Base-by-base conservation (phyloP, 2,888 invertebrate species). In the Mechanitis messenoides region DNA sequence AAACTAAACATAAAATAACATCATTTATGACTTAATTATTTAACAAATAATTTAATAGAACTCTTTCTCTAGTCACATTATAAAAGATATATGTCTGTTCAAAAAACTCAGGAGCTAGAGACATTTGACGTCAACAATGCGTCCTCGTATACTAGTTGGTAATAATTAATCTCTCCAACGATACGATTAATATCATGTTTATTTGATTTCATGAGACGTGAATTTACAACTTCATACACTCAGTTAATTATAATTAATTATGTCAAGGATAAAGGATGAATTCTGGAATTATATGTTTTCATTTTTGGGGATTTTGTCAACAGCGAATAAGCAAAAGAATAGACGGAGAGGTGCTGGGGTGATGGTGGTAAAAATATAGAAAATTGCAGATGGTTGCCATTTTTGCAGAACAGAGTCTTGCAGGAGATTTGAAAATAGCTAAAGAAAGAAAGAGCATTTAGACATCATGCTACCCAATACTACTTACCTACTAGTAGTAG, bases 81-180 rank as follows among this genome's bases (percentile, higher is more conserved):
- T 71, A 75, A 65, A 78, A 82, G 81, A 83, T 69, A 79, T 67
- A 68, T 68, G 58, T 64, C 46, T 42, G 55, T 38, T 47, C 54
- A 57, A 58, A 63, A 65, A 50, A 50, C 50, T 56, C 31, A 58
- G 55, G 63, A 63, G 57, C 62, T 65, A 68, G 70, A 69, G 20
- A 71, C 64, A 74, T 78, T 69, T 81, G 83, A 84, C 84, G 84
- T 86, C 85, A 82, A 79, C 83, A 78, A 76, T 78, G 72, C 72
- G 69, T 68, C 67, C 62, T 75, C 78, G 85, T 80, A 78, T 81
- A 84, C 83, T 66, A 72, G 75, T 61, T 65, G 66, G 68, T 70
- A 71, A 71, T 71, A 79, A 86, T 84, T 84, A 84, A 87, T 85
- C 80, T 81, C 78, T 75, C 67, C 69, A 74, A 74, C 67, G 64